Evolutionary conservation across 64 coral and sea anemone genomes (phyloP).

Genomic region (Porites lutea): DNA sequence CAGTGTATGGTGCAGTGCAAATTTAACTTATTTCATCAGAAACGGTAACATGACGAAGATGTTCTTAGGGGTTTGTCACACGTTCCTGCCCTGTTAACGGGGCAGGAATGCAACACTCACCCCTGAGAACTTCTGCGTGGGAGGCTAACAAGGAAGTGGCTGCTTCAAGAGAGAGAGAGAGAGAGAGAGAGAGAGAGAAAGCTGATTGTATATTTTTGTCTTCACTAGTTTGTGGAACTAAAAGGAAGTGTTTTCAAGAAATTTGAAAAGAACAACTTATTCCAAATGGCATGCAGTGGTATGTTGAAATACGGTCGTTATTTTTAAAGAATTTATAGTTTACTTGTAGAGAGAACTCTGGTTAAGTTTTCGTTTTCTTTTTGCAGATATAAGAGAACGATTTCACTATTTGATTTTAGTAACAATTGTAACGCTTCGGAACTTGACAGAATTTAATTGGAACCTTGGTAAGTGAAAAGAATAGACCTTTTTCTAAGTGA

Average conservation of each 20-base stretch:
- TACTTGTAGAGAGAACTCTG: not conserved
- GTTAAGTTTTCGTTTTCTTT: not conserved
- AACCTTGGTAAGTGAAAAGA: conserved; percentile 74
- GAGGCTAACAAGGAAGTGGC: too few relatives aligned
- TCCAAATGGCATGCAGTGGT: conserved; percentile 99
- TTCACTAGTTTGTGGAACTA: conserved; percentile 93
- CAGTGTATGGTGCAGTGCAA: too few relatives aligned
- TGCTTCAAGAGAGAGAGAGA: too few relatives aligned
- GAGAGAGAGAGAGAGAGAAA: too few relatives aligned
- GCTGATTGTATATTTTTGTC: not conserved
- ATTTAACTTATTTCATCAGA: too few relatives aligned
- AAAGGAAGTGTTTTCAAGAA: conserved; percentile 99
- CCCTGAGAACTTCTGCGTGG: too few relatives aligned
- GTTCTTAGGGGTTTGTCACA: too few relatives aligned
- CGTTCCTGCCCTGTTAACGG: too few relatives aligned
- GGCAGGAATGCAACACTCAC: too few relatives aligned
- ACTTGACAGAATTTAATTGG: conserved; percentile 97
- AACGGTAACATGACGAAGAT: too few relatives aligned
- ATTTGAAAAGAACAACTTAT: conserved; percentile 99
- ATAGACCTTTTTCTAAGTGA: not conserved
- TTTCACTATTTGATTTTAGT: conserved; percentile 95
- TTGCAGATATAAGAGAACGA: conserved; percentile 92
- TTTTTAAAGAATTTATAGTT: not conserved
- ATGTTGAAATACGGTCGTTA: not conserved
- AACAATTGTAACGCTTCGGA: conserved; percentile 86